phyloP scores from a whole-genome alignment of 2,797 vertebrate genomes.

The Hylomyscus alleni region DNA sequence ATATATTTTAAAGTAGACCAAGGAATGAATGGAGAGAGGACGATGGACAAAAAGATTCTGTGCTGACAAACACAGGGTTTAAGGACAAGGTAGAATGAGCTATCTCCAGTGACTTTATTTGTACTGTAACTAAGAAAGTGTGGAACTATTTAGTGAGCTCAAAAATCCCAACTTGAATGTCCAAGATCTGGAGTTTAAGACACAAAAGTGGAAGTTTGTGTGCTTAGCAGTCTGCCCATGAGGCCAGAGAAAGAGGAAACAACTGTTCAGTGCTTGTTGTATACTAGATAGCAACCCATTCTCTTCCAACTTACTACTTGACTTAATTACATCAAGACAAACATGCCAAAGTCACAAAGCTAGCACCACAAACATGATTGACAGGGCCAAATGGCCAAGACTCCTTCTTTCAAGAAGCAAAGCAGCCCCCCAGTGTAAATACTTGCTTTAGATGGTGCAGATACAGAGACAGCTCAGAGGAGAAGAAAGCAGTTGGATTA shows the following conservation, averaged over 20 bases:
- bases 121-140: neutral
- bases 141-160: neutral
- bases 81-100: neutral
- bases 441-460: conserved; percentile 47
- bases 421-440: conserved; percentile 81
- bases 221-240: conserved; percentile 12
- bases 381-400: conserved; percentile 22
- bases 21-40: conserved; percentile 7
- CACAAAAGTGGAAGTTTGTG: neutral
- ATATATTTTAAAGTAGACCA: neutral
- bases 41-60: neutral
- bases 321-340: neutral
- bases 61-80: neutral
- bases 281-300: neutral
- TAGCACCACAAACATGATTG: neutral
- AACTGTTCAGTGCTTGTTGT: neutral
- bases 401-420: conserved; percentile 65
- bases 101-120: neutral
- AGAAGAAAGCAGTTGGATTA: neutral
- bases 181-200: neutral
- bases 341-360: conserved; percentile 39
- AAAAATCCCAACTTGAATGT: neutral
- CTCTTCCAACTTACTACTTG: neutral
- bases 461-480: conserved; percentile 19
- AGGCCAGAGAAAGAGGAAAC: neutral